Base-by-base conservation (phyloP, 2,888 invertebrate genomes). In the Apodemia zela region DNA sequence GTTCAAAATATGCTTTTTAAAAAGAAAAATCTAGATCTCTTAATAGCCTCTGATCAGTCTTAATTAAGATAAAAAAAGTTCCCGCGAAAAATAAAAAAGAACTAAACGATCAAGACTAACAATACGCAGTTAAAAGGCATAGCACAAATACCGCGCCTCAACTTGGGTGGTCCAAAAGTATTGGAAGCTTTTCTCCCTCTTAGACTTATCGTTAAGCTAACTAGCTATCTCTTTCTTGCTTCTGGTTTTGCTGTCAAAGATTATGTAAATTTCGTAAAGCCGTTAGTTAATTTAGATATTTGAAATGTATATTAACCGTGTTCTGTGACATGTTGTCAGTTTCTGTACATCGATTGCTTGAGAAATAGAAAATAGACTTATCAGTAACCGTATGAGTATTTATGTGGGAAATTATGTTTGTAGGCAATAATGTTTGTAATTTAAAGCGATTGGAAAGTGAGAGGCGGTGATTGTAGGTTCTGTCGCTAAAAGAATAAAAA, bases 81-180 rank as follows among this genome's bases (percentile, higher is more conserved):
- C 54, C 59, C 21, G 60, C 64, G 63, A 67, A 69, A 68, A 67
- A 65, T 57, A 57, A 66, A 68, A 68, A 71, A 70, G 75, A 76
- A 77, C 73, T 73, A 75, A 83, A 87, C 72, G 75, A 88, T 87
- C 88, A 89, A 87, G 78, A 87, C 74, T 75, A 72, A 72, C 71
- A 72, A 72, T 68, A 67, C 76, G 72, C 69, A 74, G 72, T 78
- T 71, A 77, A 78, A 75, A 69, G 45, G 80, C 78, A 81, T 80
- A 77, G 74, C 76, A 79, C 68, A 77, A 80, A 87, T 87, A 81
- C 86, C 84, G 75, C 84, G 73, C 71, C 51, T 59, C 76, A 60
- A 83, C 89, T 89, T 89, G 89, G 89, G 89, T 89, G 89, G 89
- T 89, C 89, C 76, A 69, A 73, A 66, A 72, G 75, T 73, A 73